These are phyloP conservation scores for Hypocryptadius cinnamomeus DNA, from an alignment of 2,113 vertebrate genomes.

Conservation along the genomic window DNA sequence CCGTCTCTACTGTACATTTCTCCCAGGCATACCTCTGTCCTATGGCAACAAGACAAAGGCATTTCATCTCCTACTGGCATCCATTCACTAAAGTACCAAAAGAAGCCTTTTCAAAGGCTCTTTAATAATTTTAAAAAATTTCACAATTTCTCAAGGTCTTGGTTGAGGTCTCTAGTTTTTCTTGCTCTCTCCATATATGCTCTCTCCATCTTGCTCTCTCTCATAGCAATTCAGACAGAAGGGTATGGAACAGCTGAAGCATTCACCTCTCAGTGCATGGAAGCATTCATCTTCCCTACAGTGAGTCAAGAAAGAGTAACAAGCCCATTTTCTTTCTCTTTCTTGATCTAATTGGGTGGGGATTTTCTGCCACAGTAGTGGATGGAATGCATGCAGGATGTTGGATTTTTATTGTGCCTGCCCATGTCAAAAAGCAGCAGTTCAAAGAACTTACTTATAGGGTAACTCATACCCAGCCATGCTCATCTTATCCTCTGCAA, in stretches of 20 bases:
- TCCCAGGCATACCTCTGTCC: not conserved
- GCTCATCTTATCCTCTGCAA: not conserved
- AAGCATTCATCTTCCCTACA: not conserved
- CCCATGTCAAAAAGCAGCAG: not conserved
- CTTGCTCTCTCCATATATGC: not conserved
- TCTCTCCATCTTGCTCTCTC: too few relatives aligned
- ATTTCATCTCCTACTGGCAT: not conserved
- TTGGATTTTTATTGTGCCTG: not conserved
- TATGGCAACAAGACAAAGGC: not conserved
- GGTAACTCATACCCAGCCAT: not conserved
- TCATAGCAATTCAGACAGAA: not conserved
- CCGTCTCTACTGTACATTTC: not conserved
- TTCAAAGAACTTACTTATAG: not conserved
- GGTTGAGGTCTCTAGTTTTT: not conserved
- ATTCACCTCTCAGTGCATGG: not conserved
- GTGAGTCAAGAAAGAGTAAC: not conserved
- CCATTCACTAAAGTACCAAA: not conserved
- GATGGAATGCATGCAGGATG: not conserved
- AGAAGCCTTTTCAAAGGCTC: not conserved
- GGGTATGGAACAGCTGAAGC: not conserved
- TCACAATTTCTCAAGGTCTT: not conserved
- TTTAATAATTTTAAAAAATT: not conserved
- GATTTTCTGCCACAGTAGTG: not conserved
- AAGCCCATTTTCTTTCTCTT: not conserved
- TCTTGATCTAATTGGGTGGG: not conserved